Evolutionary conservation across 1,140 invertebrate species (phyloP).

Genomic region (Heterodera schachtii): DNA sequence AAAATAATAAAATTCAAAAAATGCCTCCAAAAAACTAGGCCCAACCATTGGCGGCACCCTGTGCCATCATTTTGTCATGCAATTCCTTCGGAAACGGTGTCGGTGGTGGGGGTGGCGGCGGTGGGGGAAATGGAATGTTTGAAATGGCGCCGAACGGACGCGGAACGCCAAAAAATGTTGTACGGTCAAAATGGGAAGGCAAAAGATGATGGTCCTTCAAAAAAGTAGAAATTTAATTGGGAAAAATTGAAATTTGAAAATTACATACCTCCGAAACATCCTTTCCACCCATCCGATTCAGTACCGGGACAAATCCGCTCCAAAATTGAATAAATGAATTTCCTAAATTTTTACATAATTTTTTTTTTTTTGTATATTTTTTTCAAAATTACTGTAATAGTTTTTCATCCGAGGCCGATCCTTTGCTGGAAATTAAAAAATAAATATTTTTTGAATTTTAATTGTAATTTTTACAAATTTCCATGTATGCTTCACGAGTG

Average conservation of each 20-base stretch:
- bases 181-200: conserved; percentile 72
- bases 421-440: neutral
- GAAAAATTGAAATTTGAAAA: conserved; percentile 30
- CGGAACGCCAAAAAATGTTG: conserved; percentile 60
- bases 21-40: no score
- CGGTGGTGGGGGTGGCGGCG: conserved; percentile 62
- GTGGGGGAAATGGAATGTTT: conserved; percentile 66
- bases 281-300: conserved; percentile 80
- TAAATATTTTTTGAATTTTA: neutral
- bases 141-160: conserved; percentile 58
- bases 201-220: conserved; percentile 68
- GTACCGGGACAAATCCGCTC: conserved; percentile 88
- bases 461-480: conserved; percentile 52
- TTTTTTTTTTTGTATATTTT: neutral
- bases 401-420: conserved; percentile 71
- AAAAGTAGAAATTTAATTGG: neutral
- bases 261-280: conserved; percentile 68
- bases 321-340: conserved; percentile 74
- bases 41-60: neutral
- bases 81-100: conserved; percentile 49
- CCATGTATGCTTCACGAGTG: conserved; percentile 62
- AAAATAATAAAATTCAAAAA: neutral
- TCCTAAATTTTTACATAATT: neutral
- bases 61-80: conserved; percentile 9
- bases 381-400: conserved; percentile 80